Base-by-base conservation (phyloP, 2,888 invertebrate genomes). In the Drosophila formosana region DNA sequence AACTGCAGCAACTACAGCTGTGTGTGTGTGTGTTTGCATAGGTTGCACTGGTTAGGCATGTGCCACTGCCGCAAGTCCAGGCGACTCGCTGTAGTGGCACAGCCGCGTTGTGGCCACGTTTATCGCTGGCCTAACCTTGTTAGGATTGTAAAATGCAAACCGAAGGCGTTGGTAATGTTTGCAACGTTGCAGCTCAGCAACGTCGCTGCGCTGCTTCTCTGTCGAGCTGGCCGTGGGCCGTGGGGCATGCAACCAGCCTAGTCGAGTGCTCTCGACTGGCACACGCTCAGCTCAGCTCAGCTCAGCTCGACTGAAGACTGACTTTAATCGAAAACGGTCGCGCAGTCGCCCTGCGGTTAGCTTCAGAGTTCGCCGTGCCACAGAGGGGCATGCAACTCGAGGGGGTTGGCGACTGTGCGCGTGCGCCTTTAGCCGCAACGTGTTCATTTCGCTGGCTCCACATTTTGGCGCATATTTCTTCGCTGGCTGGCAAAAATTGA, bases 301-400 rank as follows among this genome's bases (percentile, higher is more conserved):
- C 18, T 18, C 18, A 18, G 18, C 18, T 18, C 11, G 8, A 30
- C 30, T 30, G 30, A 7, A 23, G 25, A 23, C 43, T 28, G 25
- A 37, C 45, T 61, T 79, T 82, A 83, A 86, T 88, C 88, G 83
- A 88, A 57, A 89, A 77, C 80, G 80, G 78, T 64, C 82, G 76
- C 75, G 62, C 70, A 84, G 70, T 87, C 80, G 82, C 91, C 92
- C 88, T 91, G 91, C 86, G 92, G 91, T 90, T 89, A 90, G 83
- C 84, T 37, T 5, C 4, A n/a, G n/a, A 37, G 37, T 87, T 86
- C 90, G 88, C 88, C 28, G 9, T 28, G 28, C n/a, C 6, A 11
- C 56, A 32, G 23, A 84, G 79, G 85, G 70, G 65, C 51, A 55
- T 47, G n/a, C 65, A 66, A 43, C 45, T 51, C 18, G 46, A 34